Conservation (phyloP, 2,113 vertebrate species). For the Callopanchax toddi region DNA sequence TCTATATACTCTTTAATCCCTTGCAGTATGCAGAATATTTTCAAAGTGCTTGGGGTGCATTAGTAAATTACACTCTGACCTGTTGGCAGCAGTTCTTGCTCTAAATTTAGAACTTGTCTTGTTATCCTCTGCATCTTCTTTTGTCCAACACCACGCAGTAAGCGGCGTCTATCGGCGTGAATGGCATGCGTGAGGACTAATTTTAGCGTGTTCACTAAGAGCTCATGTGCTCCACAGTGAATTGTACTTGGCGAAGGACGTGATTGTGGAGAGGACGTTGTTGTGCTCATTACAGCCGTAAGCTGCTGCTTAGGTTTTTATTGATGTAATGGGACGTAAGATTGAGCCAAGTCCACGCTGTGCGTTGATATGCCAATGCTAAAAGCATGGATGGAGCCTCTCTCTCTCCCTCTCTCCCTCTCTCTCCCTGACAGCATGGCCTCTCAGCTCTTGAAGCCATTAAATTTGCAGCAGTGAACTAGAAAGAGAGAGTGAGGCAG, state of each 20-base stretch:
- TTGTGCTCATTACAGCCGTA: constrained; percentile 66
- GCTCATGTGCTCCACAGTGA: constrained; percentile 54
- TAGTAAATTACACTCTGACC: neutral
- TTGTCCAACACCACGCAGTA: neutral
- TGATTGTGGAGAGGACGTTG: constrained; percentile 59
- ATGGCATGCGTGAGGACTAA: constrained; percentile 56
- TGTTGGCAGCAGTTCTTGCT: neutral
- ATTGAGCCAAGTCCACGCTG: constrained; percentile 42
- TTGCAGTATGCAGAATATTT: neutral
- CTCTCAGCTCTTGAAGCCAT: constrained; percentile 64
- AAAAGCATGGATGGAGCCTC: constrained; percentile 58
- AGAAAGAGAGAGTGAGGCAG: constrained; percentile 40
- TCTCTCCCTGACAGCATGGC: constrained; percentile 39
- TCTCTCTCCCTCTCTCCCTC: constrained; percentile 19
- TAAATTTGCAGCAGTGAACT: constrained; percentile 65
- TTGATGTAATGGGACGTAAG: constrained; percentile 66
- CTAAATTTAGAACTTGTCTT: neutral
- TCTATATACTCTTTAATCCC: neutral
- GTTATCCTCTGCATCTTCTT: neutral
- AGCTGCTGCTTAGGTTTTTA: constrained; percentile 64
- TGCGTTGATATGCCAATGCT: constrained; percentile 52
- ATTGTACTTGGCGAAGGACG: constrained; percentile 42
- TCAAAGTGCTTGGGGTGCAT: neutral
- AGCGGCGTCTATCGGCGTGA: constrained; percentile 16
- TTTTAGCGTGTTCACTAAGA: constrained; percentile 51